Evolutionary conservation across 1,140 invertebrate genomes (phyloP).

Genomic region (Neodiprion lecontei): DNA sequence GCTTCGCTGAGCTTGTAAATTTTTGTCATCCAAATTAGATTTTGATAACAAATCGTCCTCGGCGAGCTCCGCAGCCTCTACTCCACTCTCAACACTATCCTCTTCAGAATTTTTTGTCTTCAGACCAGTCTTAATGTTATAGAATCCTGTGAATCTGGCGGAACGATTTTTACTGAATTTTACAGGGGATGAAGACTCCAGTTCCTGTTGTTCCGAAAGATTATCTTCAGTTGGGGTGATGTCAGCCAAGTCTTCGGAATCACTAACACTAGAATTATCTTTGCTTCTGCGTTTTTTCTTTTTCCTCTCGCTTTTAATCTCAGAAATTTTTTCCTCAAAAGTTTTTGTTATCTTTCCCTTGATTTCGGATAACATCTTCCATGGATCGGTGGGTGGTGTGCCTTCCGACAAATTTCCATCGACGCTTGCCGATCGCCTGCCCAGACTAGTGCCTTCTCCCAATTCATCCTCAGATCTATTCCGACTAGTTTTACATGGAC

Average conservation of each 20-base stretch:
- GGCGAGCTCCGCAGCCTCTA: conserved; percentile 62
- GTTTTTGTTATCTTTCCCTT: conserved; percentile 70
- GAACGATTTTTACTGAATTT: conserved; percentile 34
- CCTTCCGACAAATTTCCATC: conserved; percentile 57
- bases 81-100: conserved; percentile 62
- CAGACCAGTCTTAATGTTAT: conserved; percentile 52
- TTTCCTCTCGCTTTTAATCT: conserved; percentile 63
- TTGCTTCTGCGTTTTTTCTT: conserved; percentile 53
- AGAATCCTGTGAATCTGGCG: conserved; percentile 50
- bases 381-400: conserved; percentile 62
- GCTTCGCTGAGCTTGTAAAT: conserved; percentile 26
- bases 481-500: conserved; percentile 43
- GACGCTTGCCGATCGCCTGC: conserved; percentile 57
- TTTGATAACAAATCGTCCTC: conserved; percentile 32
- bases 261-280: conserved; percentile 66
- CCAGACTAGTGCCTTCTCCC: conserved; percentile 41
- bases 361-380: conserved; percentile 65
- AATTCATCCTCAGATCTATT: conserved; percentile 38
- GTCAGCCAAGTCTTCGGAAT: conserved; percentile 63
- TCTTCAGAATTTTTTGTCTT: conserved; percentile 53
- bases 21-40: conserved; percentile 32
- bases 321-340: conserved; percentile 68
- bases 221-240: conserved; percentile 50
- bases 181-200: conserved; percentile 32
- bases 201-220: conserved; percentile 41